Conservation (phyloP, 2,797 vertebrate species). For the Sebastes trivittatus region DNA sequence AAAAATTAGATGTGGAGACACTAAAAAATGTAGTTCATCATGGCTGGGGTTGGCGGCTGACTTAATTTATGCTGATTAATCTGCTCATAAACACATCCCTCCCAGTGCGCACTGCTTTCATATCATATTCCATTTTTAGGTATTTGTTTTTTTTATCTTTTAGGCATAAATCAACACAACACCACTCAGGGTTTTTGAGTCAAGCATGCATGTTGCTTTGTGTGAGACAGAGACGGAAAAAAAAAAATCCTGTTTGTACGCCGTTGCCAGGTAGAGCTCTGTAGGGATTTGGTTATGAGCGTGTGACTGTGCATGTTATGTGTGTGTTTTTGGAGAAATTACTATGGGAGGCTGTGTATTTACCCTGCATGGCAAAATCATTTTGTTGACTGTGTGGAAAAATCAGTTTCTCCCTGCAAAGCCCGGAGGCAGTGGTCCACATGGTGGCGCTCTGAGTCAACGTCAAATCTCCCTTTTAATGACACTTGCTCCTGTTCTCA, state of each 20-base stretch:
- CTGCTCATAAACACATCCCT: constrained; percentile 37
- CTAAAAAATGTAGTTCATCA: constrained; percentile 40
- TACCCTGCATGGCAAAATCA: constrained; percentile 68
- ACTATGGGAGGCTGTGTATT: constrained; percentile 63
- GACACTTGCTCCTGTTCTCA: constrained; percentile 63
- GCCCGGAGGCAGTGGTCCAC: constrained; percentile 54
- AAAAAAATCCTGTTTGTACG: constrained; percentile 47
- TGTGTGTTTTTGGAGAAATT: constrained; percentile 61
- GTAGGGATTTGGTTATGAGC: constrained; percentile 51
- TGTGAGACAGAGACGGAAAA: constrained; percentile 16
- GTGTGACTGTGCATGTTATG: constrained; percentile 39
- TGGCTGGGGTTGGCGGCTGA: constrained; percentile 25
- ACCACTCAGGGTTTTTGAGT: constrained; percentile 3
- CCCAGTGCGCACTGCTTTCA: background rate
- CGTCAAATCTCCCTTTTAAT: background rate
- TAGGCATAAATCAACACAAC: background rate
- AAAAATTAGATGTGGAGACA: constrained; percentile 24
- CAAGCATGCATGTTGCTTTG: constrained; percentile 44
- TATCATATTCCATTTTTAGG: background rate
- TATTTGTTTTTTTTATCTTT: constrained; percentile 8
- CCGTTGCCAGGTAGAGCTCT: constrained; percentile 67
- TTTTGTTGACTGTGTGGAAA: constrained; percentile 74
- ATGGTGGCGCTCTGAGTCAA: constrained; percentile 80
- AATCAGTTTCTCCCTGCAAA: constrained; percentile 67
- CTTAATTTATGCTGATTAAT: constrained; percentile 69